Evolutionary conservation across 1,140 invertebrate genomes (phyloP), one percentile per base, ranked within the genome.

Genomic region (Procambarus virginalis): DNA sequence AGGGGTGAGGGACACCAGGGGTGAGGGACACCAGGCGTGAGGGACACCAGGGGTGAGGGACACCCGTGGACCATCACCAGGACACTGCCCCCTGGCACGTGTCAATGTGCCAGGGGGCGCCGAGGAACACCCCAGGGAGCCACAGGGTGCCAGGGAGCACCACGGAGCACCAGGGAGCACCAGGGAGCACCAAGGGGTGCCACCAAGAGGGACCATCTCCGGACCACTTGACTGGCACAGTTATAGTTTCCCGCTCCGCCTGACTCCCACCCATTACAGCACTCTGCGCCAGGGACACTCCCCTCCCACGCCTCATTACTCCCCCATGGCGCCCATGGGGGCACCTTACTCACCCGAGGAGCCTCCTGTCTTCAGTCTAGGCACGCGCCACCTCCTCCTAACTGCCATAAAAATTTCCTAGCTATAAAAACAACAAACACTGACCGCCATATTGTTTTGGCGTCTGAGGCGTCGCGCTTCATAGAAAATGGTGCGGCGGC

Each of bases 321-420:
- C 60, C 2, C 34, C n/a, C 20, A 8, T 20, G 12, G 51, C 55
- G 12, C 45, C 79, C 9, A 46, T 34, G 22, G 51, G 4, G 20
- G 48, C 12, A n/a, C 78, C 14, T 49, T 81, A 60, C 80, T 14
- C 60, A 82, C 80, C 80, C 68, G 80, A 5, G 0, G 51, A 22
- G 48, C 79, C 79, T 58, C n/a, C 17, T 55, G 22, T 17, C 20
- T n/a, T 17, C 22, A n/a, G 17, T 55, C 73, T 75, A 46, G 46
- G 49, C 64, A n/a, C 45, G 9, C 79, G 49, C 83, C 73, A 76
- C 84, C 22, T 14, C 58, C 6, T 45, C 22, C 34, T 78, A 78
- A 78, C 75, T 73, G 84, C 51, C 84, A 86, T 86, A 86, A 86
- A 86, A 86, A 64, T 86, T 85, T 73, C 70, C 83, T 81, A 81